Evolutionary conservation across 2,797 vertebrate species (phyloP).

Genomic region (Botia almorhae): DNA sequence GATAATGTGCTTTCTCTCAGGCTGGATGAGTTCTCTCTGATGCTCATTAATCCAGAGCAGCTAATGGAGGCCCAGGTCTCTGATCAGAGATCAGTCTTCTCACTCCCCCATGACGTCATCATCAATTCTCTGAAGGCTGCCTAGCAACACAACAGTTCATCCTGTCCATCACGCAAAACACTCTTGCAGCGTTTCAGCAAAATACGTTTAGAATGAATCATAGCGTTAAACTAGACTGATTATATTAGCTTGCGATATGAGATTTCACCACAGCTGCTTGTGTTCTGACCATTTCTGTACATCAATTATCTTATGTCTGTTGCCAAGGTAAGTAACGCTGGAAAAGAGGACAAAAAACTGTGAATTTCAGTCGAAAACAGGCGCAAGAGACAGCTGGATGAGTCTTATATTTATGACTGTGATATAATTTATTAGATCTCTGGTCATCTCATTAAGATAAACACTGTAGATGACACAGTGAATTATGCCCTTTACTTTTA

Average conservation of each 20-base stretch:
- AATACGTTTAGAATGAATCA: not conserved
- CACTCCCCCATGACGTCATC: slow-evolving; percentile 21
- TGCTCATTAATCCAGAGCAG: slow-evolving; percentile 60
- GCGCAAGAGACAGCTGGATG: not conserved
- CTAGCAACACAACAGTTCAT: slow-evolving; percentile 23
- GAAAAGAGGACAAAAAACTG: not conserved
- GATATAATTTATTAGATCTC: slow-evolving; percentile 8
- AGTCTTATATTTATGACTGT: slow-evolving; percentile 12
- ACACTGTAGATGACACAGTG: slow-evolving; percentile 1
- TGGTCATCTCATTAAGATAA: slow-evolving; percentile 13
- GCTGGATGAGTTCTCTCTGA: slow-evolving; percentile 60
- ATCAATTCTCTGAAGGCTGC: slow-evolving; percentile 39
- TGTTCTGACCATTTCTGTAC: not conserved
- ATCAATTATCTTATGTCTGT: not conserved
- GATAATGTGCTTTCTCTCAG: slow-evolving; percentile 27
- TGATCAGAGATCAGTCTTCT: slow-evolving; percentile 39
- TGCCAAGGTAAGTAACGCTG: not conserved
- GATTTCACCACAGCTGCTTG: not conserved
- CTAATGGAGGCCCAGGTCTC: slow-evolving; percentile 67
- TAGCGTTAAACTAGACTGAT: not conserved
- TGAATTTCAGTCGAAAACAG: not conserved
- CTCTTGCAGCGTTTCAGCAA: not conserved
- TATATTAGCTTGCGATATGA: not conserved
- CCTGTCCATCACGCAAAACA: not conserved
- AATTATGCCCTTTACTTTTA: slow-evolving; percentile 28